These are phyloP conservation scores for Subanguina moxae DNA, from an alignment of 1,140 invertebrate species.

Conservation along the genomic window DNA sequence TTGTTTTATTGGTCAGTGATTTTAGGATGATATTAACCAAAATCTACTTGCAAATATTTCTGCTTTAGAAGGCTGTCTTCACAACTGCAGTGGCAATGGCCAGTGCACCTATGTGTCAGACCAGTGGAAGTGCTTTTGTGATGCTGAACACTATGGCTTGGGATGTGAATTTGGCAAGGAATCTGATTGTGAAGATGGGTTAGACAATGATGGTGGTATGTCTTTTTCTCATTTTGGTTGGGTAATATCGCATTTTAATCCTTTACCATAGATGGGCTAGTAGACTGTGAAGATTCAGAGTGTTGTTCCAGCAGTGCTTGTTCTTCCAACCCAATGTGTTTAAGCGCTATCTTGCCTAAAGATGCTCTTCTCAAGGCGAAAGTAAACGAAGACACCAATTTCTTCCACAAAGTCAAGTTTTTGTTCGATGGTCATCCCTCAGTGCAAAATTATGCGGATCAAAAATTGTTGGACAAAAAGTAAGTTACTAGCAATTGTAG, in stretches of 20 bases:
- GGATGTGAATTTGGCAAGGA: slow-evolving; percentile 86
- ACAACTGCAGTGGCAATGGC: slow-evolving; percentile 85
- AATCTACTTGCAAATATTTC: no score
- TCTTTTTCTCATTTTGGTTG: neutral
- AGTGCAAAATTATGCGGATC: slow-evolving; percentile 88
- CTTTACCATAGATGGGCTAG: slow-evolving; percentile 77
- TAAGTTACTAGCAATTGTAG: slow-evolving; percentile 63
- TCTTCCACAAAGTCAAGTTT: slow-evolving; percentile 96
- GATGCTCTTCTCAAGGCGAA: slow-evolving; percentile 73
- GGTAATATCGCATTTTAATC: neutral
- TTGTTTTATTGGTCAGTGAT: slow-evolving; percentile 66
- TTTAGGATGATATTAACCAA: no score
- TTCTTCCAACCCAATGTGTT: slow-evolving; percentile 64
- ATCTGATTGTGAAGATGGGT: slow-evolving; percentile 80
- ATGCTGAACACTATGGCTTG: slow-evolving; percentile 83
- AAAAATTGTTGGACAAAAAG: slow-evolving; percentile 93
- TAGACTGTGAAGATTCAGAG: slow-evolving; percentile 89
- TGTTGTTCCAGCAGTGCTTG: slow-evolving; percentile 81
- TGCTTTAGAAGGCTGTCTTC: slow-evolving; percentile 82
- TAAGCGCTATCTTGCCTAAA: slow-evolving; percentile 68
- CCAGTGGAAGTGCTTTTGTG: slow-evolving; percentile 87
- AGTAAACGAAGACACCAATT: slow-evolving; percentile 71
- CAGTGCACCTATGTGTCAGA: slow-evolving; percentile 73
- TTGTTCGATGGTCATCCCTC: slow-evolving; percentile 80
- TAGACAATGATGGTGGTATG: slow-evolving; percentile 97